Base-by-base conservation (phyloP, 37 sponge, comb jelly and placozoan genomes). In the Beroe ovata region DNA sequence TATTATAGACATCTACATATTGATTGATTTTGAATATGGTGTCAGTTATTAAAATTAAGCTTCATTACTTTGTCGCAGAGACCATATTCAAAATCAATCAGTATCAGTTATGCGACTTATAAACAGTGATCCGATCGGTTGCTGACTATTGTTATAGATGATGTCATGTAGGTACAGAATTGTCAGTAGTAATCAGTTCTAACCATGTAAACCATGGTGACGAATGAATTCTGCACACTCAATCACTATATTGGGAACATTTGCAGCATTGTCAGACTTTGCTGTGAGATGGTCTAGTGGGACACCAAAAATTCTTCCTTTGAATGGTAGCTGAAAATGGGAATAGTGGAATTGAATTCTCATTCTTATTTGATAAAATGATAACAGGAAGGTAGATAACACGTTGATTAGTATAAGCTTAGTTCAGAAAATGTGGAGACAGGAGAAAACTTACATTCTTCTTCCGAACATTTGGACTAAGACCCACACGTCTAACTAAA, bases 381-480 rank as follows among this genome's bases (percentile, higher is more conserved):
- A n/a, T n/a, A n/a, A n/a, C n/a, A n/a, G n/a, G n/a, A n/a, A n/a
- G n/a, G n/a, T n/a, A n/a, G n/a, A n/a, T n/a, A n/a, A n/a, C n/a
- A n/a, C n/a, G n/a, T n/a, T n/a, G n/a, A 23, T 25, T 14, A 63
- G 8, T 23, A 22, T 18, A 63, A 23, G 21, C 25, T 8, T 63
- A 14, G 64, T 22, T 8, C 11, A 8, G 26, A 63, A 63, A 8
- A 63, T 22, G 25, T 22, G 26, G 8, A 22, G 64, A n/a, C 8
- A 63, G 8, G 64, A n/a, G 21, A 63, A n/a, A 22, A 23, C 25
- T 23, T 14, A 71, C 71, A 35, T 71, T 35, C 71, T 71, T 71
- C 34, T 71, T 71, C 16, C 71, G 71, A 8, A 71, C 71, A 71
- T 71, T 71, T 30, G 71, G 71, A 71, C 71, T 71, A 8, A 71